Base-by-base conservation (phyloP, 2,797 vertebrate genomes). In the Moxostoma hubbsi region DNA sequence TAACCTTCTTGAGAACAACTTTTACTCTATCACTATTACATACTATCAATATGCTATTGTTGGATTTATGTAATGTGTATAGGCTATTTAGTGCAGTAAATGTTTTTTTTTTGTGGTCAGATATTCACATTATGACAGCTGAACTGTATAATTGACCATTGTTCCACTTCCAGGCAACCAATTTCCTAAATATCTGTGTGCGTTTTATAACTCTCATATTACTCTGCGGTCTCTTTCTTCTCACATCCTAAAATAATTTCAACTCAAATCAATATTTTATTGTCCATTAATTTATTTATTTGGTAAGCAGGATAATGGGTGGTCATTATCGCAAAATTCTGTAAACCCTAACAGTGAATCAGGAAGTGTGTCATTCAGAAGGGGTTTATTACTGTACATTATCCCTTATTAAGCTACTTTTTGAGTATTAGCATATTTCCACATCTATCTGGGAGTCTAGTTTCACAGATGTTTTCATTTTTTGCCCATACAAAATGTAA, bases 1-100 rank as follows among this genome's bases (percentile, higher is more conserved):
- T 69, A 70, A 62, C 12, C 49, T 62, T 62, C 75, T 62, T 70
- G 13, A 77, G 11, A 54, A 77, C n/a, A 69, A 13, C 66, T n/a
- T 70, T 43, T 24, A 4, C 47, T 53, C 24, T 5, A 8, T 75
- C 5, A 36, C 8, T 24, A 36, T 49, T 61, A 73, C n/a, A n/a
- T 49, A 51, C 46, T 24, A 16, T n/a, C 45, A 46, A 16, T 36
- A 47, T 59, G 5, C 55, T 59, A 24, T 15, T 58, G 57, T 18
- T 55, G 15, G 50, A 55, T 11, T 12, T 9, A 45, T 16, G 9
- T 16, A 57, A 43, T 24, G 24, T 24, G 58, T 55, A 62, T 73
- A 16, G 61, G 55, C 18, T 72, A 45, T 54, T 72, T 24, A 24
- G 24, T 24, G 24, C 24, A 24, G 24, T 2, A 3, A 24, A 24